Evolutionary conservation across 1,140 invertebrate species (phyloP).

Genomic region (Physella acuta): DNA sequence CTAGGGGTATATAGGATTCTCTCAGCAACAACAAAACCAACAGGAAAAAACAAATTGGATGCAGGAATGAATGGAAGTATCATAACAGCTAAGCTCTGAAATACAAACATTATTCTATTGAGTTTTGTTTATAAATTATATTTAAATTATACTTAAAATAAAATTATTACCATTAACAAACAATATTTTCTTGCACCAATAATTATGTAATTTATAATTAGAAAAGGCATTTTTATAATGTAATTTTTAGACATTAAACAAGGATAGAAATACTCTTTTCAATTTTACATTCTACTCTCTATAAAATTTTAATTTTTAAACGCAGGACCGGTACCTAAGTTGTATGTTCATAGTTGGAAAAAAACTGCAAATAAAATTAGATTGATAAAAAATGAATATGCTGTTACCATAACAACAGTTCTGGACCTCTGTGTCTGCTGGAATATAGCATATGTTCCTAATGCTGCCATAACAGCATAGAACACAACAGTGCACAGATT

Average conservation of each 20-base stretch:
- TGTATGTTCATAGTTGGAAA: no score
- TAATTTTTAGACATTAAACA: no score
- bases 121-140: neutral
- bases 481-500: constrained; percentile 82
- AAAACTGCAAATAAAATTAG: no score
- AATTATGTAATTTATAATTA: no score
- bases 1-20: constrained; percentile 94
- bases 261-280: no score
- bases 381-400: neutral
- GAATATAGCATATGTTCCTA: constrained; percentile 70
- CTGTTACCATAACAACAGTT: constrained; percentile 77
- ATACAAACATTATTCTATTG: constrained; percentile 40
- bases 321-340: no score
- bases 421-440: constrained; percentile 72
- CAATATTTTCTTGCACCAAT: no score
- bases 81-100: constrained; percentile 76
- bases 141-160: neutral
- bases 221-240: no score
- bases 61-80: constrained; percentile 92
- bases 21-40: constrained; percentile 96
- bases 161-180: no score
- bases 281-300: no score
- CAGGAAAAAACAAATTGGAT: constrained; percentile 94
- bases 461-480: constrained; percentile 68
- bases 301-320: no score